Evolutionary conservation across 92 coral and sea anemone genomes (phyloP).

Genomic region (Diadumene lineata): DNA sequence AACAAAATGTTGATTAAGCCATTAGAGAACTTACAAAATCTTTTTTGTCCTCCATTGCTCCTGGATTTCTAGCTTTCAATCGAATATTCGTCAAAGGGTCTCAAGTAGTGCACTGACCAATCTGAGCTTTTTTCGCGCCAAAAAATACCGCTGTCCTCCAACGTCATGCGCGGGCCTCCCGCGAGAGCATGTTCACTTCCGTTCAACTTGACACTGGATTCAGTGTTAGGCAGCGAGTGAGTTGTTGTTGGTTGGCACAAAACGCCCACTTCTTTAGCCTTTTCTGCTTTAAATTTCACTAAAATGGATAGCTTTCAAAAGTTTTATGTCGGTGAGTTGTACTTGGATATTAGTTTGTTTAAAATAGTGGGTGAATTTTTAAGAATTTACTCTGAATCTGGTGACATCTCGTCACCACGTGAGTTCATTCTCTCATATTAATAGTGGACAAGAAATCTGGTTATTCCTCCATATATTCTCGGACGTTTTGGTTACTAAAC

Average conservation of each 20-base stretch:
- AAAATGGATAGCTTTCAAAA: slow-evolving; percentile 30
- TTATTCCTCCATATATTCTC: no score
- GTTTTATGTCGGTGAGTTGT: slow-evolving; percentile 39
- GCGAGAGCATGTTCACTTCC: slow-evolving; percentile 23
- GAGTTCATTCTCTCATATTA: no score
- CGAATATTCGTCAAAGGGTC: not conserved
- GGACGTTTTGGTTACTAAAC: no score
- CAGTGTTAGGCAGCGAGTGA: not conserved
- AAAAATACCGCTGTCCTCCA: slow-evolving; percentile 9
- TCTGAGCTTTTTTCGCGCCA: slow-evolving; percentile 40
- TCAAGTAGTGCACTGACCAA: no score
- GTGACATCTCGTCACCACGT: no score
- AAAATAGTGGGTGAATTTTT: no score
- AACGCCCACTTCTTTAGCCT: not conserved
- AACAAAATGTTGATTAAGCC: not conserved
- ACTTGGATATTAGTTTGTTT: no score
- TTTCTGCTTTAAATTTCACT: not conserved
- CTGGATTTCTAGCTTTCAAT: not conserved
- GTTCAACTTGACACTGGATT: slow-evolving; percentile 16
- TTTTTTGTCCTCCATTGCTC: not conserved
- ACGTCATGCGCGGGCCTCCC: slow-evolving; percentile 27
- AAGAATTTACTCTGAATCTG: no score
- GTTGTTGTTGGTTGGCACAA: not conserved
- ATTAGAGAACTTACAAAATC: slow-evolving; percentile 10
- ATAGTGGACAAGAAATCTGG: no score